Evolutionary conservation across 2,888 invertebrate species (phyloP).

Genomic region (Campopleginae sp.): DNA sequence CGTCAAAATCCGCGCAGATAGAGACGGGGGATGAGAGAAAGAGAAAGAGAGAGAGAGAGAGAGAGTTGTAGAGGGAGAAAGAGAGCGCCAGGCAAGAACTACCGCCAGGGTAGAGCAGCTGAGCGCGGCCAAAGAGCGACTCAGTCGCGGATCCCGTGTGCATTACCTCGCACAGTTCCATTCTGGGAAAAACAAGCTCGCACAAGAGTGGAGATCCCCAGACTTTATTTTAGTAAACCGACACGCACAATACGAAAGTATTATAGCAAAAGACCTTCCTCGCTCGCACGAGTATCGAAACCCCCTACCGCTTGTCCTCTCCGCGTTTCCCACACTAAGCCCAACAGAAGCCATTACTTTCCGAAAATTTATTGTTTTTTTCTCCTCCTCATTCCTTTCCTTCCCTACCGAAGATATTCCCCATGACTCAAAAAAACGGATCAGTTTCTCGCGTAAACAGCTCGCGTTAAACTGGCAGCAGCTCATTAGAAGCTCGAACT

Average conservation of each 20-base stretch:
- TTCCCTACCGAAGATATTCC: neutral
- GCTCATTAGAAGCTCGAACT: neutral
- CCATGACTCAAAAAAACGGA: neutral
- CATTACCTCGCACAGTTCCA: slow-evolving; percentile 63
- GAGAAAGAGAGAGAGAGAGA: slow-evolving; percentile 67
- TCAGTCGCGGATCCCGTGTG: slow-evolving; percentile 69
- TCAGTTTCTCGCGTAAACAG: slow-evolving; percentile 9
- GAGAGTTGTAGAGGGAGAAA: slow-evolving; percentile 64
- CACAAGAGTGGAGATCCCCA: slow-evolving; percentile 34
- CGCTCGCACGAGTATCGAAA: neutral
- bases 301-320: slow-evolving; percentile 6
- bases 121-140: slow-evolving; percentile 69
- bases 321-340: neutral
- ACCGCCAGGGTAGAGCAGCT: slow-evolving; percentile 75
- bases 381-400: neutral
- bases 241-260: slow-evolving; percentile 47
- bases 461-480: slow-evolving; percentile 7
- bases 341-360: slow-evolving; percentile 6
- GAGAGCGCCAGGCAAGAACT: slow-evolving; percentile 67
- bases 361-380: neutral
- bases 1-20: slow-evolving; percentile 73
- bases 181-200: slow-evolving; percentile 68
- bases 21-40: slow-evolving; percentile 69
- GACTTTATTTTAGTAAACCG: slow-evolving; percentile 60
- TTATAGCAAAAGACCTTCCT: slow-evolving; percentile 22